A percentile compares a stretch with the other conserved stretches of the same genome.
phyloP scores from a whole-genome alignment of 2,888 invertebrate genomes.

The Zygaena filipendulae region DNA sequence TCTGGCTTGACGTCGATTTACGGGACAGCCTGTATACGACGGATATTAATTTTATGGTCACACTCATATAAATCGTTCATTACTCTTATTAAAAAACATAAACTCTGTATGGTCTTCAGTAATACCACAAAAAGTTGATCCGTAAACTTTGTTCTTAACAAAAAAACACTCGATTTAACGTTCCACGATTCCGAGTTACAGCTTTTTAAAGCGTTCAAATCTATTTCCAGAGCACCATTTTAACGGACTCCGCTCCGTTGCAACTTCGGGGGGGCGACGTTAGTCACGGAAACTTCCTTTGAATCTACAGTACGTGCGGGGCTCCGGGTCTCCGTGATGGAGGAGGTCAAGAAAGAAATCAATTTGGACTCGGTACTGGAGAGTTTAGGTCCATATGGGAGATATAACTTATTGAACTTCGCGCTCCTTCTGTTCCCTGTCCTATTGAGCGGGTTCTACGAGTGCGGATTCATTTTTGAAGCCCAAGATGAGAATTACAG shows the following conservation, averaged over 20 bases:
- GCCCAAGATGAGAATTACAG: constrained; percentile 47
- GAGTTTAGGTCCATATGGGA: constrained; percentile 52
- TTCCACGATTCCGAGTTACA: constrained; percentile 17
- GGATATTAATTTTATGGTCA: no score
- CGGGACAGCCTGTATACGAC: no score
- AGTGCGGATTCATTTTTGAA: constrained; percentile 59
- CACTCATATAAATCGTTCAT: no score
- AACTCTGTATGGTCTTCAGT: no score
- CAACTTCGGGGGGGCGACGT: neutral
- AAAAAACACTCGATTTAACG: constrained; percentile 9
- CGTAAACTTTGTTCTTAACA: no score
- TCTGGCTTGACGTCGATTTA: no score
- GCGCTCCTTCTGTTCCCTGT: constrained; percentile 48
- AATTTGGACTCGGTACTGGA: constrained; percentile 57
- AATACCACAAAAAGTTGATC: no score
- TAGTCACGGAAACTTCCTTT: neutral
- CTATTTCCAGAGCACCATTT: constrained; percentile 24
- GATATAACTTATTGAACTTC: constrained; percentile 55
- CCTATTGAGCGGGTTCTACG: constrained; percentile 51
- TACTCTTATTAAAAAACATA: no score
- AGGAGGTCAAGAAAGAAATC: constrained; percentile 51
- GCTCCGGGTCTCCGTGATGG: no score
- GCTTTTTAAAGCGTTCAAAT: no score
- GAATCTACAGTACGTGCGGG: constrained; percentile 5
- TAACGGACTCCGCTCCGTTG: neutral